Conservation (phyloP, 2,113 vertebrate species). For the Antennarius striatus region DNA sequence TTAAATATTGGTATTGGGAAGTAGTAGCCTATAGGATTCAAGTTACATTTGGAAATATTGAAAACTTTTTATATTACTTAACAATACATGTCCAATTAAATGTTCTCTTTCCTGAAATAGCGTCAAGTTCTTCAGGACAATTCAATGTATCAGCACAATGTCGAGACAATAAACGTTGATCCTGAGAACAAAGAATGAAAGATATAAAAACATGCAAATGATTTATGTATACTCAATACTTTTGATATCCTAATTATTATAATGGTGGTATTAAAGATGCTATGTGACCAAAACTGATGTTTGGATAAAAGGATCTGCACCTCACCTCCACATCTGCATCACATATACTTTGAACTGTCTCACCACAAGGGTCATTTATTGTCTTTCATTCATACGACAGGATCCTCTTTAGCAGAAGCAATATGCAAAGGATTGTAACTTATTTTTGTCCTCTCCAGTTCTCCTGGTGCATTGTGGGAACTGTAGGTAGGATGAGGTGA, state of each 20-base stretch:
- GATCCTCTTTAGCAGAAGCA: not conserved
- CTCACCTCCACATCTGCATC: conserved; percentile 8
- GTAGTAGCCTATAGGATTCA: conserved; percentile 79
- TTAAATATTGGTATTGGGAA: conserved; percentile 79
- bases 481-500: not conserved
- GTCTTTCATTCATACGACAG: not conserved
- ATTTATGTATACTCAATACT: conserved; percentile 82
- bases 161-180: conserved; percentile 73
- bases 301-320: conserved; percentile 48
- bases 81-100: conserved; percentile 78
- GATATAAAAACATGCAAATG: conserved; percentile 78
- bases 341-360: too few relatives aligned
- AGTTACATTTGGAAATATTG: conserved; percentile 79
- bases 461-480: not conserved
- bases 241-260: conserved; percentile 82
- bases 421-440: not conserved
- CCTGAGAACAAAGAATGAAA: conserved; percentile 72
- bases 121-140: conserved; percentile 73
- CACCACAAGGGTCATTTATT: too few relatives aligned
- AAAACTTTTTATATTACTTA: conserved; percentile 78
- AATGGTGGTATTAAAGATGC: conserved; percentile 82
- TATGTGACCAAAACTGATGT: conserved; percentile 76
- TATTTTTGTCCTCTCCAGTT: not conserved
- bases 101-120: conserved; percentile 79
- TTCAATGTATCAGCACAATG: conserved; percentile 79